Conservation (phyloP, 2,888 invertebrate genomes). For the Ichneumoninae sp. region DNA sequence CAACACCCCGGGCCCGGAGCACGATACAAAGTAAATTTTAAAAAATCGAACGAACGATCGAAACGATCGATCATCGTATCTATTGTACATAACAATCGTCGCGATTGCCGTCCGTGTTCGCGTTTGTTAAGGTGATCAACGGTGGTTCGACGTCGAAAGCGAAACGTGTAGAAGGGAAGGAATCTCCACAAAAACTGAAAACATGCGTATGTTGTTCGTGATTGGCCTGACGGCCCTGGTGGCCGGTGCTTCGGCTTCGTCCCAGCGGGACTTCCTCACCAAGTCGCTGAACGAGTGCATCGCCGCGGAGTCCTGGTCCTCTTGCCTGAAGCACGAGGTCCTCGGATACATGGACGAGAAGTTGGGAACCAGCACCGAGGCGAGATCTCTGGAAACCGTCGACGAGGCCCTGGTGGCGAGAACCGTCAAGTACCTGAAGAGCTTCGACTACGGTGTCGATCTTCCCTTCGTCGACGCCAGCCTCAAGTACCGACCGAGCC, state of each 20-base stretch:
- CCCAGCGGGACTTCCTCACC: constrained; percentile 78
- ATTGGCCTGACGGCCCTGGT: constrained; percentile 86
- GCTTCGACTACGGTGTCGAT: constrained; percentile 90
- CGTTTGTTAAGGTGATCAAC: constrained; percentile 44
- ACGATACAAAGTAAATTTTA: constrained; percentile 42
- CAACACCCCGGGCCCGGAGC: constrained; percentile 72
- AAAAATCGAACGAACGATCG: constrained; percentile 24
- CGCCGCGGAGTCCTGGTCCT: constrained; percentile 88
- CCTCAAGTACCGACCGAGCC: constrained; percentile 81
- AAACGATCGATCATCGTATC: constrained; percentile 70
- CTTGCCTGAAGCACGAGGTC: constrained; percentile 92
- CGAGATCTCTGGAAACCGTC: constrained; percentile 79
- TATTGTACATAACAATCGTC: constrained; percentile 24
- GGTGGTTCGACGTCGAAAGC: constrained; percentile 37
- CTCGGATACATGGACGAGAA: constrained; percentile 91
- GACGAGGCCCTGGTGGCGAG: constrained; percentile 92
- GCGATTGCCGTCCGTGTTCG: constrained; percentile 37
- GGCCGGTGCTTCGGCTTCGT: constrained; percentile 84
- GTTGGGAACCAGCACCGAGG: constrained; percentile 85
- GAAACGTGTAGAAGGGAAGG: neutral
- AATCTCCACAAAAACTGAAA: constrained; percentile 16
- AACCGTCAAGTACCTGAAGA: constrained; percentile 89
- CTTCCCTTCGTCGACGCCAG: constrained; percentile 86
- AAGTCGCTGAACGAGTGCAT: constrained; percentile 89
- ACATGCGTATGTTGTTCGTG: constrained; percentile 75